A percentile compares a stretch with the other conserved stretches of the same genome.
Evolutionary conservation across 2,113 vertebrate species (phyloP).

Genomic region (Thermophis baileyi): DNA sequence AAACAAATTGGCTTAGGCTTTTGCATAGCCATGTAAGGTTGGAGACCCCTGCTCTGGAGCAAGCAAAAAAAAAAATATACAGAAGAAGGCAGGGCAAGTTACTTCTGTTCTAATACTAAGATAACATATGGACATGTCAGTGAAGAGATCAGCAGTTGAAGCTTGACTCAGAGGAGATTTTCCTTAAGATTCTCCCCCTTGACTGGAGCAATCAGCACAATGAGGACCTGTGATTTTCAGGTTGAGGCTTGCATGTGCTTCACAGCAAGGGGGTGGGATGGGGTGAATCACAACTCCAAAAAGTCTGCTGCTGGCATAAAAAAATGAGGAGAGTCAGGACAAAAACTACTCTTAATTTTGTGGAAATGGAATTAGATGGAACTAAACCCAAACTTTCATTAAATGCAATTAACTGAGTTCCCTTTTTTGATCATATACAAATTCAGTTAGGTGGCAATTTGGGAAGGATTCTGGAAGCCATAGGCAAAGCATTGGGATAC

Average conservation of each 20-base stretch:
- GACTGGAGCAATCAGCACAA: neutral
- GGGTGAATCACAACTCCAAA: neutral
- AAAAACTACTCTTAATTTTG: neutral
- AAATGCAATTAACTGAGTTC: neutral
- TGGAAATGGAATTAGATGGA: neutral
- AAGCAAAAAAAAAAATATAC: neutral
- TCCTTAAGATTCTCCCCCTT: neutral
- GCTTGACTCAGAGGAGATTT: neutral
- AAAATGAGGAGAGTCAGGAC: neutral
- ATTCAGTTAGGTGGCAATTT: neutral
- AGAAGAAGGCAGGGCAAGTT: neutral
- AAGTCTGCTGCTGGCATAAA: neutral
- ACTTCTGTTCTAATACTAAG: neutral
- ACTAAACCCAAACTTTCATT: neutral
- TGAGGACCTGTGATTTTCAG: neutral
- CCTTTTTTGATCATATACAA: neutral
- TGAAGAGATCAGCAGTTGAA: neutral
- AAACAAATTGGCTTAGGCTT: rapidly evolving
- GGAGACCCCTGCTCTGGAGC: too few relatives aligned
- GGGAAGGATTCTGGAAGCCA: neutral
- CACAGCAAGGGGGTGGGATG: neutral
- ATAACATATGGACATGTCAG: neutral
- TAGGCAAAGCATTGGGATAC: neutral
- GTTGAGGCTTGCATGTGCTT: neutral
- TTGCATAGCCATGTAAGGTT: neutral